These are phyloP conservation scores for Mirounga angustirostris DNA, from an alignment of 2,113 vertebrate species.

Conservation along the genomic window DNA sequence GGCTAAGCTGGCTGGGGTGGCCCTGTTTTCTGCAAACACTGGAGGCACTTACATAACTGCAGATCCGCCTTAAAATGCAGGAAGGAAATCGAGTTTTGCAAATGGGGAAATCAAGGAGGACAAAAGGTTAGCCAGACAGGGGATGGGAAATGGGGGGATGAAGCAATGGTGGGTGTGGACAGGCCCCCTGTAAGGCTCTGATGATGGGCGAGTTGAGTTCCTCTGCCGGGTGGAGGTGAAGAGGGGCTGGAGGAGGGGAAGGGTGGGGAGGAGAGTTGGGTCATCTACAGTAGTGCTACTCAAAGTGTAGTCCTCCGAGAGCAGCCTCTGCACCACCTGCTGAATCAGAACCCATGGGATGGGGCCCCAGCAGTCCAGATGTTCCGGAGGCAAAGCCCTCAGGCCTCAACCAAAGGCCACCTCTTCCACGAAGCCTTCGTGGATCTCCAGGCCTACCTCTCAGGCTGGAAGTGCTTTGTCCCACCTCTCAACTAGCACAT, in stretches of 20 bases:
- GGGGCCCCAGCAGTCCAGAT: background rate
- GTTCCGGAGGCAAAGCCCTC: background rate
- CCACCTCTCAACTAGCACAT: background rate
- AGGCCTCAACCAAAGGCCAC: background rate
- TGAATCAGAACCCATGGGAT: background rate
- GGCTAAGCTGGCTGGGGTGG: background rate
- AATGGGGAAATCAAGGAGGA: background rate
- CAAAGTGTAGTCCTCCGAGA: background rate
- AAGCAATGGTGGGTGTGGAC: background rate
- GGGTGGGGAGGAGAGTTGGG: background rate
- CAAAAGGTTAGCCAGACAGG: background rate
- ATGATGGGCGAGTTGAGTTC: accelerated
- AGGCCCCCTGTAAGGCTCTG: background rate
- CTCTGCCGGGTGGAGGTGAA: background rate
- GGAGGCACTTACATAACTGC: background rate
- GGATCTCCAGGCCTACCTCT: background rate
- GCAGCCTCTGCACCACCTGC: background rate
- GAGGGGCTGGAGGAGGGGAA: background rate
- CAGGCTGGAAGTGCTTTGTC: too few species aligned
- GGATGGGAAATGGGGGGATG: background rate
- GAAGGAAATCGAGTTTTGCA: constrained; percentile 17
- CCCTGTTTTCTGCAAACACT: background rate
- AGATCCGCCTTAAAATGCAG: background rate
- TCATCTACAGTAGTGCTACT: background rate
- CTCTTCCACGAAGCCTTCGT: background rate